Percentiles rank a stretch among this genome's conserved stretches.
phyloP scores from a whole-genome alignment of 1,140 invertebrate genomes.

The Oryzaephilus surinamensis region DNA sequence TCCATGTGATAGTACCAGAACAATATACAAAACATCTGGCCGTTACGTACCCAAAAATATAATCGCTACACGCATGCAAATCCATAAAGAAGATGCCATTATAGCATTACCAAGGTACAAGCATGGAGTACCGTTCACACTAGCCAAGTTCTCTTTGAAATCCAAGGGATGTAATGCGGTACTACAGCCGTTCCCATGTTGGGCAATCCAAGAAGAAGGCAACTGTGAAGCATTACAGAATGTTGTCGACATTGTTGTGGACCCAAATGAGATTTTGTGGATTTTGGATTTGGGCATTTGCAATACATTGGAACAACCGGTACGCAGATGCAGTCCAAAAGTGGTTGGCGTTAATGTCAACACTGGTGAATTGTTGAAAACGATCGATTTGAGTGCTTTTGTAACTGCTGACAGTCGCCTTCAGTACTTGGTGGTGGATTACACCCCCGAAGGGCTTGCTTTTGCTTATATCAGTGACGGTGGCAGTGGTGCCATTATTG shows the following conservation, averaged over 20 bases:
- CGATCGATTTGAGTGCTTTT: slow-evolving; percentile 45
- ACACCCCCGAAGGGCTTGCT: slow-evolving; percentile 37
- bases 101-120: slow-evolving; percentile 46
- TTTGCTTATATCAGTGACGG: slow-evolving; percentile 47
- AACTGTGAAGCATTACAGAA: slow-evolving; percentile 46
- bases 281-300: slow-evolving; percentile 49
- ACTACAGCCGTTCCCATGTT: slow-evolving; percentile 45
- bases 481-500: slow-evolving; percentile 45
- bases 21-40: slow-evolving; percentile 44
- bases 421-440: slow-evolving; percentile 53
- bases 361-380: slow-evolving; percentile 48
- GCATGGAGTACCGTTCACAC: slow-evolving; percentile 43
- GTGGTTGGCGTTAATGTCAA: slow-evolving; percentile 50
- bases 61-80: slow-evolving; percentile 45
- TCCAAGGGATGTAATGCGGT: slow-evolving; percentile 35
- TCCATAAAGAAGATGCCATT: slow-evolving; percentile 43
- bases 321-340: slow-evolving; percentile 53
- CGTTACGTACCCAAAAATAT: slow-evolving; percentile 46
- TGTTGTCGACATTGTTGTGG: slow-evolving; percentile 48
- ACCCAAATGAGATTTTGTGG: slow-evolving; percentile 46
- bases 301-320: slow-evolving; percentile 46
- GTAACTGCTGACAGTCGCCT: slow-evolving; percentile 43
- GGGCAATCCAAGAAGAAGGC: slow-evolving; percentile 48
- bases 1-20: slow-evolving; percentile 46
- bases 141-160: slow-evolving; percentile 40